Evolutionary conservation across 2,797 vertebrate genomes (phyloP), one percentile per base, ranked within the genome.

Genomic region (Peromyscus eremicus): DNA sequence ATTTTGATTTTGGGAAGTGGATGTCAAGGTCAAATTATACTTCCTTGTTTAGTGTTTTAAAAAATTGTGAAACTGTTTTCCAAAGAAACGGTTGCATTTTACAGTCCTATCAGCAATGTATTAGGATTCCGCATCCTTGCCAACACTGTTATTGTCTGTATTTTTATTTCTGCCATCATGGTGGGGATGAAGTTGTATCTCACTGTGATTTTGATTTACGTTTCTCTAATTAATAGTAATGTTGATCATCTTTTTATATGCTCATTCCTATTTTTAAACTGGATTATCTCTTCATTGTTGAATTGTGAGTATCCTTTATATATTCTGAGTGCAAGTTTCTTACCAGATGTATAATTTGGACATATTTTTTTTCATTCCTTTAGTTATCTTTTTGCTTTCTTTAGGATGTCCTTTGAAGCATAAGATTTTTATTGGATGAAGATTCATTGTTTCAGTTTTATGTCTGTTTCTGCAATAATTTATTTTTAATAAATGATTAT

Each of bases 271-370:
- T 55, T 90, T 85, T 49, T 82, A 77, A 94, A 57, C 37, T 85
- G 52, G 40, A 40, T 94, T 89, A 23, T 89, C 49, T 83, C 93
- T 88, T 94, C 46, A 49, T 52, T 70, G 27, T 91, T 97, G 73
- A 88, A 29, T 88, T 81, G 5, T 71, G 17, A 75, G 34, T 34
- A 9, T 81, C 82, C 49, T 93, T 92, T 92, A 49, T 70, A 60
- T 73, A 91, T 37, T 92, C 40, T 92, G 34, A 17, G 80, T 82
- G 16, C 9, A 81, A 85, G 34, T 83, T 29, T 57, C 57, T 92
- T 76, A 77, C 87, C 21, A 75, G 52, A 80, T 49, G 32, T 17
- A 52, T 5, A 52, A 11, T 81, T 92, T 90, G 9, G 66, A 60
- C 75, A 43, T 64, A 76, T 60, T 90, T 60, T 86, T 19, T 90